A percentile compares a stretch with the other conserved stretches of the same genome.
These are phyloP conservation scores for Ovibos moschatus DNA, from an alignment of 2,113 vertebrate genomes.

Conservation along the genomic window DNA sequence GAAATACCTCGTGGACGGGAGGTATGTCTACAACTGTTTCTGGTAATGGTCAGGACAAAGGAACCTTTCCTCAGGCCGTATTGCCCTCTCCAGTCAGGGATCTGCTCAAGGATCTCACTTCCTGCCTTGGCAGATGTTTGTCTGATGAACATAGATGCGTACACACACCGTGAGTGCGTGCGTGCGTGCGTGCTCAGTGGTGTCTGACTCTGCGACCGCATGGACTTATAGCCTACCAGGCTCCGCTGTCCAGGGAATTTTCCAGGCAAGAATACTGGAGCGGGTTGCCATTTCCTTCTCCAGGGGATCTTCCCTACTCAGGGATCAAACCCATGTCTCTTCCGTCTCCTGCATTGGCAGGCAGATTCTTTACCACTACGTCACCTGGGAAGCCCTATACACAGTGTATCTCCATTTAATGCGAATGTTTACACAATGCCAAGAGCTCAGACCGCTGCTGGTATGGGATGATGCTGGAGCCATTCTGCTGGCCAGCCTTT, in stretches of 20 bases:
- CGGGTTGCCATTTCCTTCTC: background rate
- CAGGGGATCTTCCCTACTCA: background rate
- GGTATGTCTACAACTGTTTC: background rate
- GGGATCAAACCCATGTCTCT: background rate
- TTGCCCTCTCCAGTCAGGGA: background rate
- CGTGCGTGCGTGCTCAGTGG: background rate
- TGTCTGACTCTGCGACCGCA: rapidly evolving
- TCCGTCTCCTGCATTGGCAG: rapidly evolving
- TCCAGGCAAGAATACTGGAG: background rate
- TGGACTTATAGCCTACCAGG: background rate
- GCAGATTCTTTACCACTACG: background rate
- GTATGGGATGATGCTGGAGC: background rate
- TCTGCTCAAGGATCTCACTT: background rate
- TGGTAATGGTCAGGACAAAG: background rate
- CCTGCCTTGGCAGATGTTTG: background rate
- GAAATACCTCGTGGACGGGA: background rate
- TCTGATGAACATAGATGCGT: background rate
- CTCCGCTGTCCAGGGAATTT: background rate
- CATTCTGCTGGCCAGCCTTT: background rate
- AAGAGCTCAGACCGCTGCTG: background rate
- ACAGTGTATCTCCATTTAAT: background rate
- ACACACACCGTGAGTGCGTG: background rate
- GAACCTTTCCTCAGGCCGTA: background rate
- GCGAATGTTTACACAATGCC: background rate
- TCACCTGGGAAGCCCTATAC: background rate